phyloP scores from a whole-genome alignment of 2,888 invertebrate species.

The Heteropelma amictum region DNA sequence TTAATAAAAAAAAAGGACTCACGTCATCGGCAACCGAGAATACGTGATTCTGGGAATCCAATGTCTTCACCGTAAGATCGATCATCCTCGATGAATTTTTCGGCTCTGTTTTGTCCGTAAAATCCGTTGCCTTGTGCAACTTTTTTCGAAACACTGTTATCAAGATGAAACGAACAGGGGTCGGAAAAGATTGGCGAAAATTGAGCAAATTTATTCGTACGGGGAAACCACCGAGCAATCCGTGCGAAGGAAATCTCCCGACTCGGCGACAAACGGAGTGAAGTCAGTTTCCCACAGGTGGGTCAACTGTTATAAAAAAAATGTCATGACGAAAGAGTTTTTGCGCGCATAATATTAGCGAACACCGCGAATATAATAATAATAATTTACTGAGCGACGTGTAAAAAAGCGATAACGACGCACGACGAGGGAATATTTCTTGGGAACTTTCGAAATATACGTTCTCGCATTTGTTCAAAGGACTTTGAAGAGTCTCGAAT shows the following conservation, averaged over 20 bases:
- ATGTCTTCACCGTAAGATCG: constrained; percentile 91
- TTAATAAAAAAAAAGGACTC: constrained; percentile 78
- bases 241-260: background rate
- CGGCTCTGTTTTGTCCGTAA: background rate
- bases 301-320: background rate
- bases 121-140: background rate
- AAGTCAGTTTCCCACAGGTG: constrained; percentile 21
- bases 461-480: too few relatives aligned
- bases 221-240: background rate
- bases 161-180: background rate
- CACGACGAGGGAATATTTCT: background rate
- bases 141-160: background rate
- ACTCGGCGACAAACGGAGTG: constrained; percentile 12
- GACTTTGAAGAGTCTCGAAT: too few relatives aligned
- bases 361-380: background rate
- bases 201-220: background rate
- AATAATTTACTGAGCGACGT: background rate
- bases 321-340: background rate
- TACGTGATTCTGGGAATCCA: constrained; percentile 91
- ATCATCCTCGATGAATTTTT: constrained; percentile 81
- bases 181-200: background rate
- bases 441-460: background rate
- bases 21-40: constrained; percentile 92
- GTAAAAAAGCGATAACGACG: background rate
- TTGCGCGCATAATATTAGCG: background rate